Base-by-base conservation (phyloP, 2,888 invertebrate species). In the Ichneumoninae sp. region DNA sequence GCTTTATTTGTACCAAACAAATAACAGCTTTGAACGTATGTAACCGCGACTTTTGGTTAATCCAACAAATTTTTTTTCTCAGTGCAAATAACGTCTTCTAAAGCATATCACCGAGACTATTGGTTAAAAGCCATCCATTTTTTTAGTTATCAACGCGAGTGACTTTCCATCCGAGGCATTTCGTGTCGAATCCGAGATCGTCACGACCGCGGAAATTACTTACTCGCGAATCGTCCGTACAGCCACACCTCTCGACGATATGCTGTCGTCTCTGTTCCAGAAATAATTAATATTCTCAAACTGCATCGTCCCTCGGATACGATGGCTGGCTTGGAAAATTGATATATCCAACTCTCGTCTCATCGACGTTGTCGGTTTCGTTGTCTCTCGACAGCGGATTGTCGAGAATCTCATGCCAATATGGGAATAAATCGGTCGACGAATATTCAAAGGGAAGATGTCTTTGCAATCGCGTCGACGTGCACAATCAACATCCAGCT, bases 291-390 rank as follows among this genome's bases (percentile, higher is more conserved):
- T 22, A 57, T 10, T 22, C 3, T 57, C 8, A 57, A 57, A 57
- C 13, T 22, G 54, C 10, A 26, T 26, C 54, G 10, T 10, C 2
- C 7, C 6, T 6, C 40, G 13, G 54, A 22, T 8, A 8, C 10
- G 10, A 22, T 3, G 26, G 26, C 26, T 13, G 57, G 4, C 3
- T 22, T 57, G 22, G 40, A 60, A 70, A 60, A 73, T 60, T 44
- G 44, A 60, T 60, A 73, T 44, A 40, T 13, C 44, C 44, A 44
- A 44, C 44, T 26, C 73, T 60, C 57, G n/a, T 26, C 19, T 52
- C 52, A 36, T 50, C 52, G 52, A 30, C 52, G 52, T 44, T 44
- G 13, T 44, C 44, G 44, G 44, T 44, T 44, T 44, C 13, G 44
- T 44, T 16, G 44, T 44, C 44, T 44, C 44, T 13, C 57, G 57